phyloP scores from a whole-genome alignment of 2,113 vertebrate genomes.

The Zosterops japonicus region DNA sequence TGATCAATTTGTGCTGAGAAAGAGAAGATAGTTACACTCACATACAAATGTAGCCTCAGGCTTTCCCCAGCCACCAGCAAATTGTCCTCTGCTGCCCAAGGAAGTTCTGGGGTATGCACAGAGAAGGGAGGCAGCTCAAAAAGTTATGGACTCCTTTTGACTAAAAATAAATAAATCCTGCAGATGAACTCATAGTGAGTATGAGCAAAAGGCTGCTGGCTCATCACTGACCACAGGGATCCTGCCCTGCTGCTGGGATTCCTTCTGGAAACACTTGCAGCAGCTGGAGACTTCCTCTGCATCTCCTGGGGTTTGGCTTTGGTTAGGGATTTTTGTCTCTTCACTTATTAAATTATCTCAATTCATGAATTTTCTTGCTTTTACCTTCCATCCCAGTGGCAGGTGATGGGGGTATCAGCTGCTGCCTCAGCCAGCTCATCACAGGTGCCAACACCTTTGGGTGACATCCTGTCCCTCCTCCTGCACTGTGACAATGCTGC shows the following conservation, averaged over 20 bases:
- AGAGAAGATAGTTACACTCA: fast-evolving
- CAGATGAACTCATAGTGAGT: fast-evolving
- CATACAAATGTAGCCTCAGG: fast-evolving
- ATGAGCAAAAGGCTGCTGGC: neutral
- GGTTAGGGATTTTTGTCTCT: fast-evolving
- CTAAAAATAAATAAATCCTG: neutral
- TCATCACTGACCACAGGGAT: neutral
- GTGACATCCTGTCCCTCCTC: neutral
- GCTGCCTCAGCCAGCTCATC: neutral
- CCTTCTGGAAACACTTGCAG: neutral
- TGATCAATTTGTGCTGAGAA: neutral
- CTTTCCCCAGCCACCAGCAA: neutral
- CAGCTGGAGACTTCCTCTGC: neutral
- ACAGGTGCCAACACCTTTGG: no score
- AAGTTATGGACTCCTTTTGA: neutral
- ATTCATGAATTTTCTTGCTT: neutral
- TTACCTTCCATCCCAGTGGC: neutral
- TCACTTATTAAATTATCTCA: neutral
- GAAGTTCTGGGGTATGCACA: neutral
- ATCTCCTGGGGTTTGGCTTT: no score
- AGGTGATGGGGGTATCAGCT: neutral
- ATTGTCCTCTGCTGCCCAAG: neutral
- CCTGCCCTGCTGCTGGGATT: neutral
- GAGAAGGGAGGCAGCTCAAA: neutral
- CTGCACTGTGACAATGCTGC: no score